A percentile compares a stretch with the other conserved stretches of the same genome.
phyloP scores from a whole-genome alignment of 2,888 invertebrate genomes.

The Rhamnusium bicolor region DNA sequence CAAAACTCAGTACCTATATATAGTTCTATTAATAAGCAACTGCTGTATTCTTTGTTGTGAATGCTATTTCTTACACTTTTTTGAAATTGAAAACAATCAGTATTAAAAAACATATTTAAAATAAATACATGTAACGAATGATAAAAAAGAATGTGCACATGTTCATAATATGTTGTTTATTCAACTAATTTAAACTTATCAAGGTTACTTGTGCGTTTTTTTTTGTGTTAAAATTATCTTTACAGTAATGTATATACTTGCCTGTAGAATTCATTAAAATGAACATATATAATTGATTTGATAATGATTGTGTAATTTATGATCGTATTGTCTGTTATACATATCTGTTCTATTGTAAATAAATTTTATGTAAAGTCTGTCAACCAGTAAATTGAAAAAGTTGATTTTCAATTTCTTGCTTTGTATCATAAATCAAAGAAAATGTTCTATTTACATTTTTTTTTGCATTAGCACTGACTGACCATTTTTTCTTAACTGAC shows the following conservation, averaged over 20 bases:
- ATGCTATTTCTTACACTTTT: too few species aligned
- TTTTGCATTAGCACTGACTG: too few species aligned
- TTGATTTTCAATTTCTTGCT: neutral
- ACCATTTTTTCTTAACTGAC: too few species aligned
- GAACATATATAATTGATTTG: neutral
- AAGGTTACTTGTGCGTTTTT: neutral
- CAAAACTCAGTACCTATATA: too few species aligned
- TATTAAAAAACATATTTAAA: neutral
- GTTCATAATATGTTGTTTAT: too few species aligned
- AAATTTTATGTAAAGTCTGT: too few species aligned
- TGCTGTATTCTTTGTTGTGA: too few species aligned
- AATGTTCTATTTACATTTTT: too few species aligned
- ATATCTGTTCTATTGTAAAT: too few species aligned
- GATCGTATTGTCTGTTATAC: neutral
- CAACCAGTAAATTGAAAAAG: neutral
- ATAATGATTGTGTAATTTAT: neutral
- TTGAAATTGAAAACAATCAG: too few species aligned
- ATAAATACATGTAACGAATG: neutral
- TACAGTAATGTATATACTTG: neutral
- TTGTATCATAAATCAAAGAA: too few species aligned
- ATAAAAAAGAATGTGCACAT: neutral
- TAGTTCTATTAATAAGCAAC: too few species aligned
- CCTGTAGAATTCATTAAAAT: neutral
- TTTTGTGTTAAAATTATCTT: neutral
- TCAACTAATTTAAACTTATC: neutral